Base-by-base conservation (phyloP, 2,888 invertebrate species). In the Pelosia muscerda region DNA sequence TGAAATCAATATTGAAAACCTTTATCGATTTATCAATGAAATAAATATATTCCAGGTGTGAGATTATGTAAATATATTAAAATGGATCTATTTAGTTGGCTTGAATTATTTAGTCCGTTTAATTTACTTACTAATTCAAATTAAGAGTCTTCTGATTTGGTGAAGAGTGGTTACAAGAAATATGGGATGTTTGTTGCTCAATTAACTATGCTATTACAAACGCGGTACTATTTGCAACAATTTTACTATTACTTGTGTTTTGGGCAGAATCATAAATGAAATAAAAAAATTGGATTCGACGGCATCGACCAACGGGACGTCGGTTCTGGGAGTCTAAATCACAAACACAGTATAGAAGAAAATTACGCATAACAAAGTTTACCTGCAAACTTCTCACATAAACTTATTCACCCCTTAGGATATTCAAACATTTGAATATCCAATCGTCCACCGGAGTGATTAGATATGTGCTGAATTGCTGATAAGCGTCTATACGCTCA, bases 401-500 rank as follows among this genome's bases (percentile, higher is more conserved):
- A 71, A 57, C 65, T 70, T 59, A 58, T 70, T 66, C 69, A 15
- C n/a, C 74, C 80, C 80, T 71, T 56, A 72, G 82, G 76, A 75
- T 69, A 75, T 77, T 77, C 73, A 69, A 74, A 79, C 70, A 76
- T 79, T 81, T 79, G 79, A 79, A 81, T 81, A 76, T 73, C 73
- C 78, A 73, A 77, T 80, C 73, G 68, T 26, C 53, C 57, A 72
- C 55, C 54, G 60, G n/a, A 60, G 65, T 77, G 75, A 80, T 78
- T 70, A 70, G 73, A 63, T 68, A 66, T 62, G 66, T 69, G 73
- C 61, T 75, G 78, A 80, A 63, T 60, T 70, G 68, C 69, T 68
- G 75, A 80, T 77, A 68, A 68, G 66, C 71, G 72, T 65, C 72
- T 28, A 23, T 62, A 26, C 42, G 54, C 60, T 68, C 66, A 69